These are phyloP conservation scores for Pipa parva DNA, from an alignment of 2,113 vertebrate genomes.

Conservation along the genomic window DNA sequence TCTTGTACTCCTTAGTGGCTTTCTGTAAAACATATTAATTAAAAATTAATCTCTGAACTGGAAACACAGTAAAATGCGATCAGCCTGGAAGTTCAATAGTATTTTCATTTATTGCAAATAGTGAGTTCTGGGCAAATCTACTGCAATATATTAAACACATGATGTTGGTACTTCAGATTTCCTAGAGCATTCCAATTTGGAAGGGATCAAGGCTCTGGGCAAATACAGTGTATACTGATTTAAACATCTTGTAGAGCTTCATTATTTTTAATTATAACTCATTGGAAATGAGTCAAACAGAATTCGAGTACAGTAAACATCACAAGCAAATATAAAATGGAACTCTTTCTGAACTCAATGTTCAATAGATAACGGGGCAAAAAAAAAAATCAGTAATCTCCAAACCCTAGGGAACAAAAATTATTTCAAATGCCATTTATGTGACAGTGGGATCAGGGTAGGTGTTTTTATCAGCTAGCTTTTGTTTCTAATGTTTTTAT, in stretches of 20 bases:
- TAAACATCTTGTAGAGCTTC: constrained; percentile 18
- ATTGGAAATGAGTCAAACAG: constrained; percentile 1
- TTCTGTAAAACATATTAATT: constrained; percentile 61
- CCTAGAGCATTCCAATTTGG: constrained; percentile 22
- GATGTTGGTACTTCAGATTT: constrained; percentile 4
- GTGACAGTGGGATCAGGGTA: neutral
- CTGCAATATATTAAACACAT: constrained; percentile 4
- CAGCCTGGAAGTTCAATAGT: neutral
- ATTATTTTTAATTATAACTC: constrained; percentile 16
- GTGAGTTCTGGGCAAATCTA: constrained; percentile 59
- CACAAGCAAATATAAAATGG: neutral
- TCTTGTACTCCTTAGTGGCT: constrained; percentile 52
- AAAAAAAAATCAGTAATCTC: constrained; percentile 4
- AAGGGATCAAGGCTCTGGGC: constrained; percentile 26
- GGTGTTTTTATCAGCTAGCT: constrained; percentile 6
- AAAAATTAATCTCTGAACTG: constrained; percentile 51
- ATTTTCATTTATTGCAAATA: constrained; percentile 10
- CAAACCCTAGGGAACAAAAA: neutral
- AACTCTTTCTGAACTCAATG: neutral
- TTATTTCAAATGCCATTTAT: constrained; percentile 4
- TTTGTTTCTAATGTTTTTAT: constrained; percentile 4
- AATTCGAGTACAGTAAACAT: neutral
- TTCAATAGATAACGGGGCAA: neutral
- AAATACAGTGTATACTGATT: constrained; percentile 28
- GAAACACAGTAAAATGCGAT: neutral